Evolutionary conservation across 2,113 vertebrate genomes (phyloP), one percentile per base, ranked within the genome.

Genomic region (Rhegmatorhina hoffmannsi): DNA sequence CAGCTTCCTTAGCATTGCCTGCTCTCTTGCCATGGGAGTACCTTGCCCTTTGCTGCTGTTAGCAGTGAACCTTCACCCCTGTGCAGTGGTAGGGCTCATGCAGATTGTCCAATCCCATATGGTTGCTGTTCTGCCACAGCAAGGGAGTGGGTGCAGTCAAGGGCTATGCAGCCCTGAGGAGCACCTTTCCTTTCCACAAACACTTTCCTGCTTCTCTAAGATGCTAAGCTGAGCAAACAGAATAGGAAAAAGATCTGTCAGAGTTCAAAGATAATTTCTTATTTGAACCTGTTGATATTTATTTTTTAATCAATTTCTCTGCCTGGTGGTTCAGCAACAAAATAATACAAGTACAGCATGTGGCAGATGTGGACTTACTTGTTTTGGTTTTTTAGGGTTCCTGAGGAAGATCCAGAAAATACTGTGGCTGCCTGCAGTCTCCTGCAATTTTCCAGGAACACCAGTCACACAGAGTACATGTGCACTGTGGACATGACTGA

Each of bases 401-500:
- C 43, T 38, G 96, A 90, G 6, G 88, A 95, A 31, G 64, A 78
- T 17, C 83, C 88, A 63, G 73, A 93, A 72, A 93, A 78, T 36
- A 26, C 28, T 25, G 72, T 88, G 33, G 89, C 78, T 83, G 82
- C 79, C 63, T 98, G 98, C 96, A 84, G 11, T 80, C 97, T 98
- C 17, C 38, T 68, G 43, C 84, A 36, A 5, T 59, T 94, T 13
- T 36, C 80, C 60, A 83, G 80, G 53, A 98, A 95, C 2, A 46
- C 38, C 53, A 98, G 95, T 2, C 97, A 97, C 3, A 53, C 44
- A 0, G 20, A 59, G 28, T 98, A 98, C 64, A 21, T 4, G 0
- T 98, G 98, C 66, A 97, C 59, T 43, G 96, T 98, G 82, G 92
- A 97, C 18, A 96, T 98, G 96, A 89, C 56, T 24, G 36, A 2